phyloP scores from a whole-genome alignment of 1,140 invertebrate species.

The Lordiphosa clarofinis region DNA sequence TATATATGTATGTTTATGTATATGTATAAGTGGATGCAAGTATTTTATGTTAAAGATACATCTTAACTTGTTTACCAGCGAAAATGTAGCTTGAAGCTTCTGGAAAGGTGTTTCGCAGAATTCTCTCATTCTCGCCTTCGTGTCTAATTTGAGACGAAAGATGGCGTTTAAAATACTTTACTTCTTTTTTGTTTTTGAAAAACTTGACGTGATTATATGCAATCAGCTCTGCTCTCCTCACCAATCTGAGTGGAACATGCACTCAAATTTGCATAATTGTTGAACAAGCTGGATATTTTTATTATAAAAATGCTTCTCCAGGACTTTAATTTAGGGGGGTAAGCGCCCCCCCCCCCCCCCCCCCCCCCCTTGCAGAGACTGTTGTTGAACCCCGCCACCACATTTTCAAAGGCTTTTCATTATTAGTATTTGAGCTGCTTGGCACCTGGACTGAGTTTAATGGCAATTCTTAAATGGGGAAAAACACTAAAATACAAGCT shows the following conservation, averaged over 20 bases:
- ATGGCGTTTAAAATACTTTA: constrained; percentile 47
- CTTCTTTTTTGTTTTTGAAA: constrained; percentile 56
- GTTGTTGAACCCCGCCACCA: constrained; percentile 2
- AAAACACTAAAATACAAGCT: constrained; percentile 23
- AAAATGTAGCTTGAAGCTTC: constrained; percentile 1
- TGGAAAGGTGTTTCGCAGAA: constrained; percentile 54
- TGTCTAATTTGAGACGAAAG: constrained; percentile 43
- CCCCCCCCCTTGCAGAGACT: too few relatives aligned
- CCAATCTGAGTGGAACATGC: constrained; percentile 50
- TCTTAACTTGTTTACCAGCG: too few relatives aligned
- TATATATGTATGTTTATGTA: too few relatives aligned
- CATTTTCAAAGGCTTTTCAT: constrained; percentile 25
- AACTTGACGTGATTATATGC: constrained; percentile 70
- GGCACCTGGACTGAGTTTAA: constrained; percentile 59
- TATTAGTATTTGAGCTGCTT: constrained; percentile 58
- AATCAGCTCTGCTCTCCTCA: constrained; percentile 42
- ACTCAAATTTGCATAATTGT: constrained; percentile 75
- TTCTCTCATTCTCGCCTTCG: constrained; percentile 53
- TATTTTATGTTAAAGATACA: too few relatives aligned
- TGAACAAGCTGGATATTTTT: constrained; percentile 67
- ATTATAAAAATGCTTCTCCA: too few relatives aligned
- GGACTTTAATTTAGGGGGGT: too few relatives aligned
- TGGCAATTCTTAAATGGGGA: constrained; percentile 34
- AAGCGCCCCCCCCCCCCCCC: too few relatives aligned
- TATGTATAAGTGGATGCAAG: not conserved